Conservation (phyloP, 2,113 vertebrate species). For the Donacobius atricapilla region DNA sequence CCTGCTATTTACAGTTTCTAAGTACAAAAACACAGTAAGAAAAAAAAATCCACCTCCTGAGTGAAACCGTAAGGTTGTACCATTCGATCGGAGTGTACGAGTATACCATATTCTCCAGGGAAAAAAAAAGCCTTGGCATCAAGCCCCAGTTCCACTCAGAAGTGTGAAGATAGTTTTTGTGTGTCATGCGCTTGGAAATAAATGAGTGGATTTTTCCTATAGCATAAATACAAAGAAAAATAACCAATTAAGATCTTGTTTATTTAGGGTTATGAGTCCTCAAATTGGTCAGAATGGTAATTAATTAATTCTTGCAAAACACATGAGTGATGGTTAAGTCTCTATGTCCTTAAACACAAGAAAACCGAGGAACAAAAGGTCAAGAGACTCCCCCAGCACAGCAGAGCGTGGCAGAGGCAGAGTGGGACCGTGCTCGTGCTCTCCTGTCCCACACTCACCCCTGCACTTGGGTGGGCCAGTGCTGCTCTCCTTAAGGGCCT, state of each 20-base stretch:
- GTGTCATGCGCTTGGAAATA: conserved; percentile 27
- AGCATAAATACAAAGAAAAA: conserved; percentile 20
- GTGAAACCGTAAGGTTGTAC: neutral
- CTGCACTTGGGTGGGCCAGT: accelerated
- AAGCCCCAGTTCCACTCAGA: conserved; percentile 34
- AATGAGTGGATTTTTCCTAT: conserved; percentile 22
- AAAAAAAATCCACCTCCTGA: neutral
- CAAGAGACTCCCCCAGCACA: neutral
- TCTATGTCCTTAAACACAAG: neutral
- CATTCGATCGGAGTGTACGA: neutral
- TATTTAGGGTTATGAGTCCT: neutral
- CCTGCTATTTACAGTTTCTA: neutral
- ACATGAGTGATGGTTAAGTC: neutral
- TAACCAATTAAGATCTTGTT: neutral
- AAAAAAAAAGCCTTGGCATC: conserved; percentile 38
- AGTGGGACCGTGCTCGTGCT: accelerated
- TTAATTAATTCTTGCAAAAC: conserved; percentile 29
- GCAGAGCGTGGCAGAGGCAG: neutral
- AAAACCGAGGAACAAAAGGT: neutral
- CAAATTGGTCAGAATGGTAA: neutral
- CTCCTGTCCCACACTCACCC: neutral
- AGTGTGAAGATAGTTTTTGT: conserved; percentile 48
- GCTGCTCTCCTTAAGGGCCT: neutral
- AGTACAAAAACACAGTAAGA: neutral
- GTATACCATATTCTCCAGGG: conserved; percentile 2